Evolutionary conservation across 1,140 invertebrate genomes (phyloP), one percentile per base, ranked within the genome.

Genomic region (Aphelenchoides avenae): DNA sequence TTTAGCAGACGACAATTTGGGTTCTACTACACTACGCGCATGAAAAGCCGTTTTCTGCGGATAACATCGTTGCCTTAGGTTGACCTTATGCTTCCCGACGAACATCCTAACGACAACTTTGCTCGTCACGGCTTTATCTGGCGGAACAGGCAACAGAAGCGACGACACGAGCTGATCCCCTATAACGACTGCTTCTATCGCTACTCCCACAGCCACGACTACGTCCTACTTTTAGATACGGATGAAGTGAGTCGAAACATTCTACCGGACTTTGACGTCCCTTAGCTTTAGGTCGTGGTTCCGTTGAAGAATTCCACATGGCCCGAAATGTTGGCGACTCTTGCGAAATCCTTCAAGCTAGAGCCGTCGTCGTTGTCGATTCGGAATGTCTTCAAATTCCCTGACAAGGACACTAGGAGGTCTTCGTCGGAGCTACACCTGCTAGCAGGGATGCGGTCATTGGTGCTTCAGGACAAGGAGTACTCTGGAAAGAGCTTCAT

Each of bases 161-260:
- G 91, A 9, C 89, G 93, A 72, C 91, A 93, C 78, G 91, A 95
- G 77, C 81, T 95, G 33, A 91, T 95, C 64, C 90, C 91, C 0
- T 94, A 94, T 81, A 95, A 95, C 78, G 91, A 95, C 75, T 95
- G 91, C 72, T 81, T 95, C 4, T 94, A 95, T 79, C 70, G 55
- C 15, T 57, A 78, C 43, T 71, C 86, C 27, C 70, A 82, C 52
- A 80, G 79, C 44, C 93, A 92, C 76, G 85, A 89, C 47, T 92
- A 90, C 79, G 86, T 94, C 30, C 88, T 87, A 0, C 79, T 95
- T 11, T 79, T 94, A 22, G 91, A 95, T 71, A 88, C 89, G 36
- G 91, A 95, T 77, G 91, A 95, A n/a, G n/a, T n/a, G n/a, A n/a
- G n/a, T n/a, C n/a, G n/a, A n/a, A n/a, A n/a, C n/a, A n/a, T n/a